phyloP scores from a whole-genome alignment of 2,888 invertebrate genomes.

The Colostygia pectinataria region DNA sequence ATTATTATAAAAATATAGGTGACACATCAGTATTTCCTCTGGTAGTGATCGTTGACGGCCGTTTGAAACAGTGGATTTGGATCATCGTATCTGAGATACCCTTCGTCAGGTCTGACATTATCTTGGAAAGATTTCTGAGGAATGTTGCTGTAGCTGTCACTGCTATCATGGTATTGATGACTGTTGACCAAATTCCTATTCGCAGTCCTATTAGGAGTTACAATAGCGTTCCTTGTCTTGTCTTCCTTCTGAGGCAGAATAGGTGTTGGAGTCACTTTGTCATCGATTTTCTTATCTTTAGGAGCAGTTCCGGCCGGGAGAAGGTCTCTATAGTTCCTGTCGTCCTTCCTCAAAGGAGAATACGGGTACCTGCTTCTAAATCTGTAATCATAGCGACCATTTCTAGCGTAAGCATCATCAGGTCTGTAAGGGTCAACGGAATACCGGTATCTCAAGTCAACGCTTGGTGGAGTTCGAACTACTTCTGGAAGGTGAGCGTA shows the following conservation, averaged over 20 bases:
- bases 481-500: constrained; percentile 88
- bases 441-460: constrained; percentile 81
- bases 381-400: constrained; percentile 73
- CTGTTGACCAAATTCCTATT: constrained; percentile 70
- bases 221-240: constrained; percentile 41
- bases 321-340: constrained; percentile 72
- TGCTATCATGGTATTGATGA: constrained; percentile 72
- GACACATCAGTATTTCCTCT: constrained; percentile 65
- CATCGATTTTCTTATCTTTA: constrained; percentile 72
- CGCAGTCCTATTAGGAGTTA: constrained; percentile 43
- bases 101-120: constrained; percentile 61
- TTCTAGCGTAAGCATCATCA: constrained; percentile 66
- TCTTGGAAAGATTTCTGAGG: constrained; percentile 67
- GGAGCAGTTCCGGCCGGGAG: constrained; percentile 64
- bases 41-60: constrained; percentile 70
- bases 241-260: constrained; percentile 71
- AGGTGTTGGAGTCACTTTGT: constrained; percentile 75
- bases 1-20: neutral
- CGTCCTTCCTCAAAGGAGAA: constrained; percentile 71
- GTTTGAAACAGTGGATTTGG: constrained; percentile 63
- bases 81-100: constrained; percentile 69
- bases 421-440: constrained; percentile 71
- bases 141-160: constrained; percentile 60
- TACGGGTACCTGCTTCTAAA: constrained; percentile 73
- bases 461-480: constrained; percentile 83